Base-by-base conservation (phyloP, 2,113 vertebrate genomes). In the Odocoileus hemionus region DNA sequence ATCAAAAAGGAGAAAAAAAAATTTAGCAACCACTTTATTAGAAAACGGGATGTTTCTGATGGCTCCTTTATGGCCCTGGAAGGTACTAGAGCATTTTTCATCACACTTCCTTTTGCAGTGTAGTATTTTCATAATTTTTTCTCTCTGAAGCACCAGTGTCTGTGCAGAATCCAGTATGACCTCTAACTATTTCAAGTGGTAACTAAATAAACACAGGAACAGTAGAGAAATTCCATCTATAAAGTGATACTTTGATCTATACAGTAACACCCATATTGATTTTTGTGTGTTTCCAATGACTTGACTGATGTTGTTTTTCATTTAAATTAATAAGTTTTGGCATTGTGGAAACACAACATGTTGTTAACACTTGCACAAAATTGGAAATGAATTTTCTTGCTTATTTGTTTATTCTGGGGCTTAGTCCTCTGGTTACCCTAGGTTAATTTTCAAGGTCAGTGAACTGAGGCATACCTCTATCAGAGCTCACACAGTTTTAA, bases 381-480 rank as follows among this genome's bases (percentile, higher is more conserved):
- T 55, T 96, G 92, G 89, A 97, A 97, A 91, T 89, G 93, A 90
- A 91, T 97, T 94, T 93, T 91, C 82, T 91, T 96, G 86, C 91
- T 64, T 96, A 86, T 89, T 96, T 98, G 90, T 97, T 98, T 98
- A 91, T 95, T 95, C 91, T 94, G 28, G 67, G 67, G 30, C 91
- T 97, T 97, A 96, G 84, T 91, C 82, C 70, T 98, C 45, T 74
- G 88, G 85, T 94, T 91, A 96, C 79, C 89, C 76, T 86, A 94
- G 97, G 95, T 96, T 97, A 98, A 97, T 98, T 98, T 98, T 98
- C 98, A 98, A 98, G 97, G 97, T 98, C 97, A 98, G 76, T 96
- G 97, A 98, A 97, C 97, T 98, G 97, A 98, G 57, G 97, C 96
- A 91, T 91, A 64, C 93, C 92, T 95, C 93, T 97, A 83, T 93